Evolutionary conservation across 2,113 vertebrate species (phyloP).

Genomic region (Oriolus oriolus): DNA sequence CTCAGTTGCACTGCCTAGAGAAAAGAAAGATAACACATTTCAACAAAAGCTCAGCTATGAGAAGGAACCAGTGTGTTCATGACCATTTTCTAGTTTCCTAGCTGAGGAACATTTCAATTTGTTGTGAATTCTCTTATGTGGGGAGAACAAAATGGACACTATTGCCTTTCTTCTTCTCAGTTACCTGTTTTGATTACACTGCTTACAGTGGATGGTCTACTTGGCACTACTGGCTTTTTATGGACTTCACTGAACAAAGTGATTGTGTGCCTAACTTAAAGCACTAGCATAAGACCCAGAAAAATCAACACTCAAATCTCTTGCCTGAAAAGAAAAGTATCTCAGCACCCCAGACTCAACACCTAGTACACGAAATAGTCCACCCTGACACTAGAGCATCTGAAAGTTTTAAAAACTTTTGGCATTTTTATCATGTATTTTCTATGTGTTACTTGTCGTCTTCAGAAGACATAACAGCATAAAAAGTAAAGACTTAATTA

Average conservation of each 20-base stretch:
- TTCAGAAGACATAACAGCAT: neutral
- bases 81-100: neutral
- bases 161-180: neutral
- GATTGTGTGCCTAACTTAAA: neutral
- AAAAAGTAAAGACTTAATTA: neutral
- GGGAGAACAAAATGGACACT: neutral
- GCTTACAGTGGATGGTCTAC: neutral
- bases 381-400: neutral
- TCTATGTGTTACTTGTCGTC: neutral
- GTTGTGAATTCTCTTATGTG: neutral
- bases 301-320: neutral
- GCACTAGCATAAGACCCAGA: neutral
- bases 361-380: neutral
- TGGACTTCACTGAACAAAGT: neutral
- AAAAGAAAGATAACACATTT: slow-evolving; percentile 51
- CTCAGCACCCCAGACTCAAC: neutral
- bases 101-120: neutral
- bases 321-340: neutral
- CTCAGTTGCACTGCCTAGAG: slow-evolving; percentile 73
- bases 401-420: neutral
- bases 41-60: neutral
- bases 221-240: neutral
- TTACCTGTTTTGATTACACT: neutral
- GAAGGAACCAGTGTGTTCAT: neutral
- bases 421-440: neutral